Evolutionary conservation across 2,797 vertebrate species (phyloP), one percentile per base, ranked within the genome.

Genomic region (Capromys pilorides): DNA sequence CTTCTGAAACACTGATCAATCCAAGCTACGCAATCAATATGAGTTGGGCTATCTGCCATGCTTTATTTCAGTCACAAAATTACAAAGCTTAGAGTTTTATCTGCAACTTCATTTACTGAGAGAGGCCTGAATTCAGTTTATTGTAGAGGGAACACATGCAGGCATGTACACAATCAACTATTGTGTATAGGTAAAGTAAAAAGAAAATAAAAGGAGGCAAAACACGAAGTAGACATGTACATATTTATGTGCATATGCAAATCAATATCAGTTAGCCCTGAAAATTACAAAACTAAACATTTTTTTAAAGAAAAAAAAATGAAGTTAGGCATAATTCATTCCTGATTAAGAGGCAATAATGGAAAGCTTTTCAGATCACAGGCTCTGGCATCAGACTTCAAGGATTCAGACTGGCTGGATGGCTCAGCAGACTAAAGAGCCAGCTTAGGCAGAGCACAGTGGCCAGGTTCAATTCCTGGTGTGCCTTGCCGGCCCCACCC

Each of bases 221-320:
- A 82, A 28, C 73, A 14, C 36, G 12, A 79, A 79, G 13, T 73
- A 71, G 87, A 80, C 28, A 31, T 86, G 86, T 41, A 93, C 45
- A 16, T 28, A 67, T 57, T 49, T 62, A 85, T 39, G 9, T 54
- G 4, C 26, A 79, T 41, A 59, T 21, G 33, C 26, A 78, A 84
- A 88, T 49, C 31, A n/a, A 77, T 36, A 91, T 21, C 51, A 88
- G 19, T 88, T 75, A 67, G 10, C 75, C 14, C 18, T 73, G 33
- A 92, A 75, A 97, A 59, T 78, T 64, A 79, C 21, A 87, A 93
- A 85, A 78, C 18, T 73, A 86, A 61, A 22, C 67, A 51, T 13
- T 87, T 85, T 85, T 75, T 36, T 6, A 82, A 90, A 26, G 57
- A 31, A 51, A 14, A 51, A 14, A 79, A 86, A 75, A 64, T 26